Conservation (phyloP, 1,140 invertebrate species). For the Panulirus ornatus region DNA sequence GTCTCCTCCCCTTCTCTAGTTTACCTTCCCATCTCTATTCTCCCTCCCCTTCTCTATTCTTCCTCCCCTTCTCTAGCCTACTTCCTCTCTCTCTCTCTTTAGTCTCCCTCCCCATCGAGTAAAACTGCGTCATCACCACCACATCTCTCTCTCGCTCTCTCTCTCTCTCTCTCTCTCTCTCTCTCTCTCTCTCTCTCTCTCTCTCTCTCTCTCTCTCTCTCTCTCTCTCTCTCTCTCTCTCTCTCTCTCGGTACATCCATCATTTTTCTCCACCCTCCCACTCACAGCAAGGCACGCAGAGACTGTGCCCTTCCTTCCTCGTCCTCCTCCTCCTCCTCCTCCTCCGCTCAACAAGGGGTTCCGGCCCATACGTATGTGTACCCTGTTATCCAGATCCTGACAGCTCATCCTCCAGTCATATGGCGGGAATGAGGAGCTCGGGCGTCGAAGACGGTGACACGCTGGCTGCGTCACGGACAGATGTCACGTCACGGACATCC, state of each 20-base stretch:
- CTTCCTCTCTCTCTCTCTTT: neutral
- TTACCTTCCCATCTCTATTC: neutral
- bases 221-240: conserved; percentile 9
- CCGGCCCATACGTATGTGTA: no score
- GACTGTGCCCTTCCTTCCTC: no score
- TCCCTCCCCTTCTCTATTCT: neutral
- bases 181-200: conserved; percentile 19
- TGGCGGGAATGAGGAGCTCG: no score
- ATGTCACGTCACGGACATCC: no score
- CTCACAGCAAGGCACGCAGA: no score
- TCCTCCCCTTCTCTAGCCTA: no score
- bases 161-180: neutral
- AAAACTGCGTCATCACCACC: no score
- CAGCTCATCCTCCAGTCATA: neutral
- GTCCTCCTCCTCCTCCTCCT: neutral
- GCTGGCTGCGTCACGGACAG: no score
- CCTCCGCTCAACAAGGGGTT: no score
- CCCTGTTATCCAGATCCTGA: no score
- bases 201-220: conserved; percentile 29
- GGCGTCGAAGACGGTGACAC: no score
- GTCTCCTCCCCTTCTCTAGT: neutral
- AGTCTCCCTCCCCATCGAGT: neutral
- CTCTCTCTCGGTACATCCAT: neutral
- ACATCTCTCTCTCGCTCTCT: neutral
- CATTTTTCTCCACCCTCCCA: neutral